These are phyloP conservation scores for Schlechtendalia chinensis DNA, from an alignment of 1,140 invertebrate species.

Conservation along the genomic window DNA sequence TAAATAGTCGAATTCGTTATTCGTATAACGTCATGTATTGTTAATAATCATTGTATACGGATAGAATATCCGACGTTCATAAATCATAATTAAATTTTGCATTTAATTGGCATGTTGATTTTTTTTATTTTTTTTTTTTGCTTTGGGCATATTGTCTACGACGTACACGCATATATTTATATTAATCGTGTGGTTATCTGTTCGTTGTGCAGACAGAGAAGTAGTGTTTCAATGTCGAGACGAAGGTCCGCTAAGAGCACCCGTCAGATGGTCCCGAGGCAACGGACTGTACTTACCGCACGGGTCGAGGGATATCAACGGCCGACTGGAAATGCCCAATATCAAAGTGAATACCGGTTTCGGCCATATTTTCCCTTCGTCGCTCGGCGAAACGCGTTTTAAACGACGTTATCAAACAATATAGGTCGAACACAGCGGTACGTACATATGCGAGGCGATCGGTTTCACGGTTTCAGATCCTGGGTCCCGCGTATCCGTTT, in stretches of 20 bases:
- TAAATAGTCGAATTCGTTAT: too few species aligned
- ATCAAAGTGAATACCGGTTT: constrained; percentile 69
- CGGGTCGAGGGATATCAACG: constrained; percentile 66
- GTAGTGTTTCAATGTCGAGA: constrained; percentile 90
- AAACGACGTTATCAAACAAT: too few species aligned
- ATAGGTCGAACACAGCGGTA: constrained; percentile 70
- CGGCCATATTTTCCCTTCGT: not conserved
- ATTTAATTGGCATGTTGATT: not conserved
- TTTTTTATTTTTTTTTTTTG: too few species aligned
- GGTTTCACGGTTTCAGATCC: constrained; percentile 62
- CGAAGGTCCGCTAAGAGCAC: constrained; percentile 72
- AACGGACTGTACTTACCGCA: constrained; percentile 69
- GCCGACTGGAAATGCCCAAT: constrained; percentile 77
- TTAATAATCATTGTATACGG: too few species aligned
- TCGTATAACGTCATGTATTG: too few species aligned
- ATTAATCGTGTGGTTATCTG: not conserved
- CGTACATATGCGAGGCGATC: constrained; percentile 79
- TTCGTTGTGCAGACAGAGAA: constrained; percentile 68
- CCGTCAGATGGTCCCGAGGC: constrained; percentile 73
- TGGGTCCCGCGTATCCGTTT: constrained; percentile 62
- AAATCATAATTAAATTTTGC: not conserved
- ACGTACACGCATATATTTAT: not conserved
- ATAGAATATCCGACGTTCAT: not conserved
- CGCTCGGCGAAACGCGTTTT: not conserved
- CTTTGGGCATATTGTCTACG: not conserved